Percentiles rank a stretch among this genome's conserved stretches.
phyloP scores from a whole-genome alignment of 1,140 invertebrate genomes.

The Ostrea edulis region DNA sequence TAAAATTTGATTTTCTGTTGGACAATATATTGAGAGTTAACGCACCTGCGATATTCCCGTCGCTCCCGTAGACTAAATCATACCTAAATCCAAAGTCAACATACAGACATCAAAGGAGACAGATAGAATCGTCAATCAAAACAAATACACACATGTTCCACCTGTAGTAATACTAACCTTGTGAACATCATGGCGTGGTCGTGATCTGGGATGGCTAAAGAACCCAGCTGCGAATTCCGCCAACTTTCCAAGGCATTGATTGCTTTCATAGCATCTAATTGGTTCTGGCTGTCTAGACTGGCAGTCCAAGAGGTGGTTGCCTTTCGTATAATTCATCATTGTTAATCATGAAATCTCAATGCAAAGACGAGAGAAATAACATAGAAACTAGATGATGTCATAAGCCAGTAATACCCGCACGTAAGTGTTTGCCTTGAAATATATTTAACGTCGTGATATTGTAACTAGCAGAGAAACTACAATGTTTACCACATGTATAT shows the following conservation, averaged over 20 bases:
- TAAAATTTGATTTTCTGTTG: too few species aligned
- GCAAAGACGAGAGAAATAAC: too few species aligned
- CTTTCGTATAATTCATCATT: neutral
- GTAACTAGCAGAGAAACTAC: too few species aligned
- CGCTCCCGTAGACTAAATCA: neutral
- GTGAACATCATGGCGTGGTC: constrained; percentile 12
- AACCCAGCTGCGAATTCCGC: neutral
- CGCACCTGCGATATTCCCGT: neutral
- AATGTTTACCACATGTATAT: too few species aligned
- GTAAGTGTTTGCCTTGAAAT: too few species aligned
- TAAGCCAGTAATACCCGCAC: too few species aligned
- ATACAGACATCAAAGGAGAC: neutral
- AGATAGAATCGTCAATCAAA: neutral
- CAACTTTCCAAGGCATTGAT: neutral
- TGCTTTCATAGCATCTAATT: neutral
- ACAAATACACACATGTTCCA: neutral
- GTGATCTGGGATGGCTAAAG: neutral
- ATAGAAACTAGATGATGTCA: too few species aligned
- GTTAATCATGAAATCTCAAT: too few species aligned
- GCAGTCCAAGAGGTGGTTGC: neutral
- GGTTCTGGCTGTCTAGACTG: neutral
- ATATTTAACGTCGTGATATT: too few species aligned
- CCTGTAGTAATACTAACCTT: neutral
- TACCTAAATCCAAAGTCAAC: neutral
- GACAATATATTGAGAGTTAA: too few species aligned